Evolutionary conservation across 2,113 vertebrate species (phyloP).

Genomic region (Talpa occidentalis): DNA sequence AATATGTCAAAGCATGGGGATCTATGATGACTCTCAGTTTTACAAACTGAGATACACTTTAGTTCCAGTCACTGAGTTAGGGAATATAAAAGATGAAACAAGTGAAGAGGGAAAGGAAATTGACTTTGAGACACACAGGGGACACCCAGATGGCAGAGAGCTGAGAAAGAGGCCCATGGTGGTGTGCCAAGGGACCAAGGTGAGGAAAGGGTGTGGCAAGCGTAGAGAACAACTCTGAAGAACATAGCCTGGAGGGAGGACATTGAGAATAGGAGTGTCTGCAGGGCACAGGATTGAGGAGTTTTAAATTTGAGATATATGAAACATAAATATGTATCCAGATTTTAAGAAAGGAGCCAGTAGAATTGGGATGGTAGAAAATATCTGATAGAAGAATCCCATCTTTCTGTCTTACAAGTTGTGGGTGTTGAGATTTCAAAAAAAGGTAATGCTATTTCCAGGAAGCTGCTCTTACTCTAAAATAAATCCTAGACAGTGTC

Average conservation of each 20-base stretch:
- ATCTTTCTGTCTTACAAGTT: not conserved
- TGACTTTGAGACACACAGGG: not conserved
- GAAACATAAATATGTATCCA: not conserved
- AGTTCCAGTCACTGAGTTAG: not conserved
- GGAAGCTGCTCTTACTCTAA: slow-evolving; percentile 1
- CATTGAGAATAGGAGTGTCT: not conserved
- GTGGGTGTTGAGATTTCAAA: not conserved
- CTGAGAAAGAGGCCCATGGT: not conserved
- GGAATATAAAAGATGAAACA: not conserved
- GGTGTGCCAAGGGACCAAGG: not conserved
- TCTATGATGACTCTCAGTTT: not conserved
- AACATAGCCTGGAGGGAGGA: not conserved
- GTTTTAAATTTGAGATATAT: not conserved
- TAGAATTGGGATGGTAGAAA: not conserved
- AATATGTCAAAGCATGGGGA: not conserved
- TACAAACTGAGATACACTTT: not conserved
- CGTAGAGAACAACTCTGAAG: not conserved
- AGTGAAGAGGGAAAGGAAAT: not conserved
- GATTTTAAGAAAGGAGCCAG: not conserved
- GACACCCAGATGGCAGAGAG: not conserved
- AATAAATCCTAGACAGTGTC: not conserved
- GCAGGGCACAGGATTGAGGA: not conserved
- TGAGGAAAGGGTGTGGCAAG: not conserved
- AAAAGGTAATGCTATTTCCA: not conserved
- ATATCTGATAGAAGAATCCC: not conserved